Base-by-base conservation (phyloP, 2,888 invertebrate species). In the Ophioninae sp. region DNA sequence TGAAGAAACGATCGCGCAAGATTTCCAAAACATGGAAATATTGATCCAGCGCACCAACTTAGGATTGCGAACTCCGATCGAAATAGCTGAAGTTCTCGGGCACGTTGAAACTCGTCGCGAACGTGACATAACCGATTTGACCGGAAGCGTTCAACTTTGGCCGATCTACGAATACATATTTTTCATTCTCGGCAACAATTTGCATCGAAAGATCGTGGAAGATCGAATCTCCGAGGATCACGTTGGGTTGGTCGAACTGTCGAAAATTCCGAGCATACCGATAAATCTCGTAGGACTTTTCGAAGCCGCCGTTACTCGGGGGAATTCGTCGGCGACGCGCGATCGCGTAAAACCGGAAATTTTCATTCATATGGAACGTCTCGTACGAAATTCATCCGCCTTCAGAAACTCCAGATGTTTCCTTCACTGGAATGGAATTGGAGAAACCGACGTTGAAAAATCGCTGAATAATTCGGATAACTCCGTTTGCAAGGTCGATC, bases 151-250 rank as follows among this genome's bases (percentile, higher is more conserved):
- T 88, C 93, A 94, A 89, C 88, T 95, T 3, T 91, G 95, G 85
- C 96, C 96, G 82, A 89, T 95, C 62, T 95, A 95, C 85, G 93
- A 94, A 17, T 94, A 94, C 81, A 89, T 94, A 7, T 90, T 94
- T 62, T 91, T 93, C 81, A 91, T 94, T 86, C 88, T 94, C 30
- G 86, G 87, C 0, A 83, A 85, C 50, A 86, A 85, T 75, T 80
- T 90, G 41, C 90, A 90, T 39, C 82, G 86, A 21, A 85, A 85
- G 41, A 64, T 83, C 10, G 17, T 20, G n/a, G 30, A n/a, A n/a
- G 56, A n/a, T 37, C 13, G 59, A 59, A 6, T 0, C 21, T 2
- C 7, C 20, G 59, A 21, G 0, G 21, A 6, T 21, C 23, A 41
- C 61, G 17, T 23, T 6, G 76, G 59, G 1, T 65, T 87, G 70